Conservation (phyloP, 53 echinoderm and acorn worm species). For the Arbacia lixula region DNA sequence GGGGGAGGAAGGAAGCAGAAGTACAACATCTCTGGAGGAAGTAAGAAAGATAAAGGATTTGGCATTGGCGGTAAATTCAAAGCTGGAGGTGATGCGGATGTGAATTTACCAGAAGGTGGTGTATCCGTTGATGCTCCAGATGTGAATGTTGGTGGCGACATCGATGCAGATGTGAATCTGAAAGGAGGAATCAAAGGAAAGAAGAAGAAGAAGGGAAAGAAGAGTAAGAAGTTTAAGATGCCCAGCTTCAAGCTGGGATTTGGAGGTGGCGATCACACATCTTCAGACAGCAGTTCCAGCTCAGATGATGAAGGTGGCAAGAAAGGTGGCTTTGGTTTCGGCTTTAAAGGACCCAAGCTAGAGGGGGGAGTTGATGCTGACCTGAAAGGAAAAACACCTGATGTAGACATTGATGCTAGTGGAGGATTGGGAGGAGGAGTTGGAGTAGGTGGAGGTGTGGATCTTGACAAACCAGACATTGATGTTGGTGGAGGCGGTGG, state of each 20-base stretch:
- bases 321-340: conserved; percentile 18
- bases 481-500: conserved; percentile 39
- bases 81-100: conserved; percentile 4
- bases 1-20: conserved; percentile 26
- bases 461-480: conserved; percentile 44
- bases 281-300: conserved; percentile 32
- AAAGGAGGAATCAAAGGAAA: conserved; percentile 63
- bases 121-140: conserved; percentile 24
- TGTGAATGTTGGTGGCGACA: conserved; percentile 48
- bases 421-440: conserved; percentile 4
- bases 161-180: conserved; percentile 17
- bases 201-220: conserved; percentile 49
- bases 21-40: conserved; percentile 18
- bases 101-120: neutral
- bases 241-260: conserved; percentile 39
- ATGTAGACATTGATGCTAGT: neutral
- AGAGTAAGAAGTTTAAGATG: conserved; percentile 48
- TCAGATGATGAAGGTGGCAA: conserved; percentile 51
- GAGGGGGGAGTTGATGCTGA: conserved; percentile 10
- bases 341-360: conserved; percentile 34
- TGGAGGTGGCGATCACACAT: conserved; percentile 45
- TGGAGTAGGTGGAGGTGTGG: neutral
- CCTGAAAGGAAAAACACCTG: neutral
- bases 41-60: conserved; percentile 20
- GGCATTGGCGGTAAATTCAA: neutral